Evolutionary conservation across 2,113 vertebrate species (phyloP).

Genomic region (Tor tambroides): DNA sequence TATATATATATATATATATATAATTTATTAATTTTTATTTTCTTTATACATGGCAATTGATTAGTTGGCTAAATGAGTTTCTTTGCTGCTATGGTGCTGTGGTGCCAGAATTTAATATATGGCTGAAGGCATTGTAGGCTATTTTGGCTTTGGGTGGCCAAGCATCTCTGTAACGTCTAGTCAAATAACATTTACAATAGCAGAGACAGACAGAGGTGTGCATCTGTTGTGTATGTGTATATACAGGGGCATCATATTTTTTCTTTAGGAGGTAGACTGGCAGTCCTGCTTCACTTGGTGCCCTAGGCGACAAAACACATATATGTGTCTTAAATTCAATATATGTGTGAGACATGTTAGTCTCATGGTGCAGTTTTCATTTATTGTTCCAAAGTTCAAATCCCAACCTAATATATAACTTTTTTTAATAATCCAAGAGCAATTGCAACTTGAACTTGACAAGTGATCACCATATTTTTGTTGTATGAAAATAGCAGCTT

Average conservation of each 20-base stretch:
- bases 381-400: background rate
- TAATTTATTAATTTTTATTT: background rate
- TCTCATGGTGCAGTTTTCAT: background rate
- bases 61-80: background rate
- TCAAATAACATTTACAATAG: constrained; percentile 10
- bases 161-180: background rate
- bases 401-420: background rate
- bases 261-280: background rate
- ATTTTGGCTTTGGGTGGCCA: background rate
- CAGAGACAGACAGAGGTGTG: background rate
- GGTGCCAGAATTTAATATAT: background rate
- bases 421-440: constrained; percentile 2
- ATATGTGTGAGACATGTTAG: background rate
- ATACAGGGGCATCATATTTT: background rate
- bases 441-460: background rate
- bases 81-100: background rate
- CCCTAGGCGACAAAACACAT: background rate
- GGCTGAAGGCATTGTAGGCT: background rate
- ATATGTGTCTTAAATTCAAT: background rate
- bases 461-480: background rate
- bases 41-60: background rate
- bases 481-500: background rate
- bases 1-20: background rate
- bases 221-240: background rate
- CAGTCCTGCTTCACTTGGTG: background rate